These are phyloP conservation scores for Scaptomyza flava DNA, from an alignment of 2,888 invertebrate species.

Conservation along the genomic window DNA sequence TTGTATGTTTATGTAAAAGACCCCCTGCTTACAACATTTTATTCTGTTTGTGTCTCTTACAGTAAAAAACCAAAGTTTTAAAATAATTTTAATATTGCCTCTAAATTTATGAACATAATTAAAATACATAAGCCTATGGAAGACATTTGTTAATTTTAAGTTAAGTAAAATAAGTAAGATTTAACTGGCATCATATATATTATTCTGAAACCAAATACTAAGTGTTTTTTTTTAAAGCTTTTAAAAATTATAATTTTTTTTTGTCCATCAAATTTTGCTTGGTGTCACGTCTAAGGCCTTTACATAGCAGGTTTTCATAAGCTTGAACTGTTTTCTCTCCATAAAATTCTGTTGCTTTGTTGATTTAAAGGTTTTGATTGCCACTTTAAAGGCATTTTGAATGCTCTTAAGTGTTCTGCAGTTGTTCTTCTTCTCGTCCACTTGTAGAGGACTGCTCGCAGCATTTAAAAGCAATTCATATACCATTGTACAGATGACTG, in stretches of 20 bases:
- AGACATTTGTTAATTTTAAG: neutral
- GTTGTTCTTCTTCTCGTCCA: conserved; percentile 48
- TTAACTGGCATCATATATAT: neutral
- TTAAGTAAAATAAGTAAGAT: neutral
- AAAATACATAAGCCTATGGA: neutral
- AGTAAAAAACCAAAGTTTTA: neutral
- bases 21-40: neutral
- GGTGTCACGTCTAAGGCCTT: neutral
- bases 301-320: neutral
- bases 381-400: conserved; percentile 62
- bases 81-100: neutral
- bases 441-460: conserved; percentile 11
- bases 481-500: conserved; percentile 55
- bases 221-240: conserved; percentile 7
- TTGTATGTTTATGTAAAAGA: conserved; percentile 12
- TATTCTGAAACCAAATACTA: neutral
- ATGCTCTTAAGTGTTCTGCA: conserved; percentile 59
- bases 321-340: conserved; percentile 5
- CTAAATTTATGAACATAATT: neutral
- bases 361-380: conserved; percentile 60
- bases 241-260: neutral
- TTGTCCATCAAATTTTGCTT: neutral
- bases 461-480: conserved; percentile 69
- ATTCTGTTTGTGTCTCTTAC: neutral
- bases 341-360: conserved; percentile 11